Percentiles rank a stretch among this genome's conserved stretches.
These are phyloP conservation scores for Rhabdophis nuchalis DNA, from an alignment of 2,797 vertebrate species.

Conservation along the genomic window DNA sequence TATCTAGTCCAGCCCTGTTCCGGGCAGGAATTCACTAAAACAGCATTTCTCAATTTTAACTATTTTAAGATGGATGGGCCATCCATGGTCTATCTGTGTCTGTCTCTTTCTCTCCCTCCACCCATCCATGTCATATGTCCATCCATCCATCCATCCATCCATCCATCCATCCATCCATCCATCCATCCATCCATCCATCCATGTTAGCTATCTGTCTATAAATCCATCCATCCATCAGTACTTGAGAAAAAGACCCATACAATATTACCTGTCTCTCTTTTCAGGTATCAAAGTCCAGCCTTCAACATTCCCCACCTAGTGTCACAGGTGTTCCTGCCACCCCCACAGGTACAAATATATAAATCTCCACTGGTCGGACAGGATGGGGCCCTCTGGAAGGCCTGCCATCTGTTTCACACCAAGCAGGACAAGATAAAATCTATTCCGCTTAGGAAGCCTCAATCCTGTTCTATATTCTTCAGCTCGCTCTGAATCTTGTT, in stretches of 20 bases:
- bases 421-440: background rate
- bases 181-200: too few relatives aligned
- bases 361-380: background rate
- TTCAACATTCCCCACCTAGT: background rate
- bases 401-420: background rate
- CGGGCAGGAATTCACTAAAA: background rate
- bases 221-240: background rate
- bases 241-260: background rate
- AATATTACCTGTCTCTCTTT: background rate
- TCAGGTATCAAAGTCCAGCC: background rate
- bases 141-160: too few relatives aligned
- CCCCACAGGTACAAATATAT: background rate
- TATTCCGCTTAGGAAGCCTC: background rate
- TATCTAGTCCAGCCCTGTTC: background rate
- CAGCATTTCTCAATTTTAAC: background rate
- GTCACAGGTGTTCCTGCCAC: background rate
- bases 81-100: too few relatives aligned
- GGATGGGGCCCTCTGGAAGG: background rate
- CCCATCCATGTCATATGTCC: too few relatives aligned
- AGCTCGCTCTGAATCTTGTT: background rate
- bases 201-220: too few relatives aligned
- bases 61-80: background rate
- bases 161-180: too few relatives aligned
- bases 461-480: background rate
- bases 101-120: too few relatives aligned